A percentile compares a stretch with the other conserved stretches of the same genome.
Evolutionary conservation across 2,797 vertebrate species (phyloP).

Genomic region (Eidolon dupreanum): DNA sequence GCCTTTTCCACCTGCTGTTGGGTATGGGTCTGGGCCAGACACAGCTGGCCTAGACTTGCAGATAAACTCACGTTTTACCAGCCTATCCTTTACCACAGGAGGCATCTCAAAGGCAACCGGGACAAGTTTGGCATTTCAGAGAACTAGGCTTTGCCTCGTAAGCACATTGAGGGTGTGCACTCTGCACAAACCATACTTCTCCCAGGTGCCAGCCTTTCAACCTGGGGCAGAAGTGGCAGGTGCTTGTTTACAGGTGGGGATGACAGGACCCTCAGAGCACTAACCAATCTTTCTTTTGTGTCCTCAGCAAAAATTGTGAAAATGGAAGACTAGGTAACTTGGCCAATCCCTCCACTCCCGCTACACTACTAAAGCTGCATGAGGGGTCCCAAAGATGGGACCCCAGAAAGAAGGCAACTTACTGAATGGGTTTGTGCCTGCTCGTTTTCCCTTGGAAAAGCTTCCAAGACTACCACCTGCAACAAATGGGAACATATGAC

Average conservation of each 20-base stretch:
- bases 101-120: background rate
- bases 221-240: background rate
- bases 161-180: accelerated
- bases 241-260: background rate
- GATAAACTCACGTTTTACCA: background rate
- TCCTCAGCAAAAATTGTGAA: background rate
- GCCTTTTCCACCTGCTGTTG: background rate
- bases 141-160: background rate
- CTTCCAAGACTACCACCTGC: constrained; percentile 90
- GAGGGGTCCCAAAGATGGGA: background rate
- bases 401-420: constrained; percentile 83
- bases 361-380: background rate
- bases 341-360: background rate
- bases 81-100: background rate
- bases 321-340: background rate
- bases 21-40: background rate
- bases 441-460: constrained; percentile 92
- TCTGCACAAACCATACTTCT: background rate
- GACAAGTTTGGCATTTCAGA: background rate
- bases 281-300: background rate
- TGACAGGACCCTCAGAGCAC: background rate
- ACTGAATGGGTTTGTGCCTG: constrained; percentile 95
- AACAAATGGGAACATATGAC: constrained; percentile 78
- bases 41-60: background rate
- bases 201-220: background rate